Evolutionary conservation across 2,888 invertebrate species (phyloP).

Genomic region (Callinectes sapidus): DNA sequence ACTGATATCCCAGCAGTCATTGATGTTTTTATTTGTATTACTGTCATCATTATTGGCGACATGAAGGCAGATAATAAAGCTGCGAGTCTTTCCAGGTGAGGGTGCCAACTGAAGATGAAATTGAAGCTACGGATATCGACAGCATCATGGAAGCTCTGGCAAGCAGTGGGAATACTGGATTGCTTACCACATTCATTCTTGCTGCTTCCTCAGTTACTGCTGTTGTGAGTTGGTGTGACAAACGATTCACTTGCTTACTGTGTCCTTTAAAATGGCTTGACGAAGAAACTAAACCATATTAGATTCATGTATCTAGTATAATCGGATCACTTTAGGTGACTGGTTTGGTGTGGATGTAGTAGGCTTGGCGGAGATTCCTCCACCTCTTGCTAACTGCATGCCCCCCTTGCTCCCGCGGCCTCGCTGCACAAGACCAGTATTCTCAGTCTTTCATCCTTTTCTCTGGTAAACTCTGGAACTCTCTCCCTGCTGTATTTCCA

Average conservation of each 20-base stretch:
- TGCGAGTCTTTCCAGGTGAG: constrained; percentile 36
- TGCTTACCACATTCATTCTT: constrained; percentile 41
- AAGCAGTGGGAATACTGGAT: constrained; percentile 53
- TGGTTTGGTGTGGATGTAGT: too few relatives aligned
- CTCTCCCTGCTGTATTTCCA: too few relatives aligned
- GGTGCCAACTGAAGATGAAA: constrained; percentile 55
- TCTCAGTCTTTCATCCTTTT: too few relatives aligned
- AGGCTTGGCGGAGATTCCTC: too few relatives aligned
- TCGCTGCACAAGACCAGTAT: too few relatives aligned
- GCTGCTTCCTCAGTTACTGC: constrained; percentile 23
- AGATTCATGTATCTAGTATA: background rate
- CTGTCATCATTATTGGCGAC: background rate
- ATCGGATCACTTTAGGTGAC: too few relatives aligned
- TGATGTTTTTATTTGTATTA: background rate
- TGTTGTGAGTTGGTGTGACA: background rate
- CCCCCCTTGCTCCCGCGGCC: too few relatives aligned
- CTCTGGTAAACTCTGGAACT: too few relatives aligned
- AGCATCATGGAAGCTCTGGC: constrained; percentile 25
- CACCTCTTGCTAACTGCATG: too few relatives aligned
- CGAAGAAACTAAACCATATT: too few relatives aligned
- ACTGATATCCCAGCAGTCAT: too few relatives aligned
- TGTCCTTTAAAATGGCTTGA: background rate
- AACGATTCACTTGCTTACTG: background rate
- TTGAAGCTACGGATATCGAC: constrained; percentile 39
- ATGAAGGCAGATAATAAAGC: background rate